phyloP scores from a whole-genome alignment of 2,888 invertebrate species.

The Drosophila crucigera region DNA sequence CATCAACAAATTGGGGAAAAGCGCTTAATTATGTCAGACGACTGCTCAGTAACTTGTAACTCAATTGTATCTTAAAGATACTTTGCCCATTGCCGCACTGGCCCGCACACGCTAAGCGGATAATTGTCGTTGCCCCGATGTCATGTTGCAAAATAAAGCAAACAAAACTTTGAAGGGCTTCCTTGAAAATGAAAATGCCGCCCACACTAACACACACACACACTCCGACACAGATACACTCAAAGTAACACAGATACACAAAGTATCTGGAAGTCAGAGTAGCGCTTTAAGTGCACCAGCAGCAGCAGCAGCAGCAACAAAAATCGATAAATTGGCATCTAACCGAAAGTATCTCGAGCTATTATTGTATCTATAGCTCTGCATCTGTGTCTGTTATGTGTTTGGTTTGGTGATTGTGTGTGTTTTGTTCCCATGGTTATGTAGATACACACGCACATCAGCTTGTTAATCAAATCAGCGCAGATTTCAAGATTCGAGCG shows the following conservation, averaged over 20 bases:
- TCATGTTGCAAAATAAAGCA: constrained; percentile 68
- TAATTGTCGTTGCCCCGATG: constrained; percentile 64
- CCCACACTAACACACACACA: constrained; percentile 27
- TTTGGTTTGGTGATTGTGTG: background rate
- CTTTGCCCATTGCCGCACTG: constrained; percentile 72
- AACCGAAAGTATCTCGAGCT: constrained; percentile 33
- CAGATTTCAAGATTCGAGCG: constrained; percentile 26
- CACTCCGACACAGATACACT: constrained; percentile 1
- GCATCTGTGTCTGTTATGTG: background rate
- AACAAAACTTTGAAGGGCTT: constrained; percentile 82
- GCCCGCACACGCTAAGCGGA: constrained; percentile 75
- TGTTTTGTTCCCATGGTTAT: constrained; percentile 22
- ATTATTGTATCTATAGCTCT: background rate
- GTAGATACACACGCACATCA: constrained; percentile 32
- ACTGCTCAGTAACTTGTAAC: constrained; percentile 46
- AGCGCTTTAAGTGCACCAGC: constrained; percentile 27
- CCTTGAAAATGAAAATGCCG: constrained; percentile 64
- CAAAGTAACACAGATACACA: constrained; percentile 33
- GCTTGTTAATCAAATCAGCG: constrained; percentile 67
- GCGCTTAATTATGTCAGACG: constrained; percentile 57
- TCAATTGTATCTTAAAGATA: constrained; percentile 73
- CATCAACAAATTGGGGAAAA: constrained; percentile 69
- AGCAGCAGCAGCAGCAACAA: constrained; percentile 1
- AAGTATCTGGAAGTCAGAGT: constrained; percentile 41
- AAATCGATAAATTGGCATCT: constrained; percentile 67